A percentile compares a stretch with the other conserved stretches of the same genome.
phyloP scores from a whole-genome alignment of 2,113 vertebrate genomes.

The Macquaria australasica region DNA sequence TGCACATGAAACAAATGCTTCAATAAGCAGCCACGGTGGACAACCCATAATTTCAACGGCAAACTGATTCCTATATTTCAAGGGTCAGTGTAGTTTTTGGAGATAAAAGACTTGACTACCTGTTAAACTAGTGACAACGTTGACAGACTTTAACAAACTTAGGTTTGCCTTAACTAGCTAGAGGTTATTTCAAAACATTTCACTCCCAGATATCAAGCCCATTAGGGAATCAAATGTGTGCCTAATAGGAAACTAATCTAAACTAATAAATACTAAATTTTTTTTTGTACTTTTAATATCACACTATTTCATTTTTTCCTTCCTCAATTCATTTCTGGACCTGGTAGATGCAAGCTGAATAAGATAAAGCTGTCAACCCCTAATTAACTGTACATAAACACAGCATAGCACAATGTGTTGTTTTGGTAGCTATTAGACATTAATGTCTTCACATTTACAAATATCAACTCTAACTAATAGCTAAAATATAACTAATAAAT shows the following conservation, averaged over 20 bases:
- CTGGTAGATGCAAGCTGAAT: not conserved
- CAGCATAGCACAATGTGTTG: not conserved
- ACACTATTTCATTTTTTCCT: not conserved
- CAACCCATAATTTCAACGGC: not conserved
- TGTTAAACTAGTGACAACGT: not conserved
- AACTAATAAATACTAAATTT: too few species aligned
- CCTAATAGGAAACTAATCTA: not conserved
- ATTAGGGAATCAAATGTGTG: not conserved
- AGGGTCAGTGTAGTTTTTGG: not conserved
- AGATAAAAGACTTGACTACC: not conserved
- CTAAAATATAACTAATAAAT: not conserved
- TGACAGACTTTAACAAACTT: not conserved
- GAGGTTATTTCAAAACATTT: conserved; percentile 6
- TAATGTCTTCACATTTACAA: not conserved
- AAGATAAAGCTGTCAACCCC: not conserved
- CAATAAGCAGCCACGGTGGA: not conserved
- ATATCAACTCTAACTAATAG: not conserved
- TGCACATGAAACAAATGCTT: not conserved
- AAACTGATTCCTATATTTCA: not conserved
- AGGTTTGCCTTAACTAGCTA: not conserved
- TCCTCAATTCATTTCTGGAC: not conserved
- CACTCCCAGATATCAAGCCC: not conserved
- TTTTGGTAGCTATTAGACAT: not conserved
- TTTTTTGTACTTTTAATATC: not conserved
- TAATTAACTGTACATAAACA: not conserved